A percentile compares a stretch with the other conserved stretches of the same genome.
Evolutionary conservation across 23 tunicate genomes (phyloP).

Genomic region (Corella eumyota): DNA sequence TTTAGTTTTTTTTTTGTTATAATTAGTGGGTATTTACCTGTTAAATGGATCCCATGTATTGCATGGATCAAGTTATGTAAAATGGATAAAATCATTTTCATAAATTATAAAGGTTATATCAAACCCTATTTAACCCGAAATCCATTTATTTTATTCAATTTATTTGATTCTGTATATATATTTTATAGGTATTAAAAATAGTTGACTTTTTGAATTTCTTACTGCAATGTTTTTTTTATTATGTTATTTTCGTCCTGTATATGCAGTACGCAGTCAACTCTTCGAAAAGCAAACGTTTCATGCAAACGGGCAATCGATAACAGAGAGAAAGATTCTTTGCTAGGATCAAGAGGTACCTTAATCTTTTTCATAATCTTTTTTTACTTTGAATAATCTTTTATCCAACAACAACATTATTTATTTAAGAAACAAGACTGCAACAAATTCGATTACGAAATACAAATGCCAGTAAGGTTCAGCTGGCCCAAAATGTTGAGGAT

Average conservation of each 20-base stretch:
- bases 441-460: conserved; percentile 35
- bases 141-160: no score
- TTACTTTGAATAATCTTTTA: background rate
- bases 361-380: background rate
- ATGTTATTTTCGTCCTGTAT: no score
- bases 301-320: conserved; percentile 72
- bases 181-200: background rate
- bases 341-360: conserved; percentile 55
- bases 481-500: conserved; percentile 65
- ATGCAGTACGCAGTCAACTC: conserved; percentile 47
- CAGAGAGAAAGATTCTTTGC: conserved; percentile 37
- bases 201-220: background rate
- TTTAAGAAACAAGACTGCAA: conserved; percentile 34
- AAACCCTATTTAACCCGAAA: no score
- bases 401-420: background rate
- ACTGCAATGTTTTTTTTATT: no score
- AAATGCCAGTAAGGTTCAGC: conserved; percentile 14
- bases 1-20: no score
- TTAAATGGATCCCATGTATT: no score
- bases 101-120: no score
- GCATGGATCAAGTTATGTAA: no score
- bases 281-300: conserved; percentile 64
- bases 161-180: no score
- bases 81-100: no score
- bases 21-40: no score